A percentile compares a stretch with the other conserved stretches of the same genome.
Evolutionary conservation across 2,888 invertebrate species (phyloP).

Genomic region (Deilephila elpenor): DNA sequence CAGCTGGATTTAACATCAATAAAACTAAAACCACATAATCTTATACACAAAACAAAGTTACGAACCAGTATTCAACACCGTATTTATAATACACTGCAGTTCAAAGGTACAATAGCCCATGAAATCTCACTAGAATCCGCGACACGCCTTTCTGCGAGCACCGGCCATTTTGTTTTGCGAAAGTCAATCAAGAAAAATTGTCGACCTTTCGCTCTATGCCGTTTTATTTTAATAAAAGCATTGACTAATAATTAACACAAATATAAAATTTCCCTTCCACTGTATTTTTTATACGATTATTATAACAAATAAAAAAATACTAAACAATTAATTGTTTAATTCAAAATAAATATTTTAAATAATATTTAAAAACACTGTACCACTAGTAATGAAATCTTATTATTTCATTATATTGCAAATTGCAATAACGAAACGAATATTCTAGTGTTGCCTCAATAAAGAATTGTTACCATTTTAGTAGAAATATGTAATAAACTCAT

Average conservation of each 20-base stretch:
- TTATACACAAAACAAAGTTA: conserved; percentile 81
- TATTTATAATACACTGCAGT: conserved; percentile 79
- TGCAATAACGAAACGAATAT: conserved; percentile 21
- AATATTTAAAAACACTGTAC: too few species aligned
- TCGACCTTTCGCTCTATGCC: conserved; percentile 49
- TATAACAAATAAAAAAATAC: not conserved
- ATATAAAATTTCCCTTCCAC: not conserved
- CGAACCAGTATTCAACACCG: conserved; percentile 82
- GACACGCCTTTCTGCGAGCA: conserved; percentile 78
- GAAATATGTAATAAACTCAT: not conserved
- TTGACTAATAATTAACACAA: not conserved
- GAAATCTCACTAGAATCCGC: conserved; percentile 70
- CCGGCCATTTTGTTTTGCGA: conserved; percentile 78
- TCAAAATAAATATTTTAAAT: not conserved
- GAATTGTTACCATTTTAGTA: conserved; percentile 28
- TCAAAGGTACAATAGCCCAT: conserved; percentile 67
- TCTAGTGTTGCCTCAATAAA: conserved; percentile 20
- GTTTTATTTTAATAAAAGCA: conserved; percentile 30
- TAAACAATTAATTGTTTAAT: not conserved
- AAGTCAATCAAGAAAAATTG: conserved; percentile 35
- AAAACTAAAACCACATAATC: conserved; percentile 80
- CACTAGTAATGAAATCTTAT: too few species aligned
- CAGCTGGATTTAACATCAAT: conserved; percentile 67
- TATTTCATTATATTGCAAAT: too few species aligned
- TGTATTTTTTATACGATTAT: not conserved